phyloP scores from a whole-genome alignment of 2,113 vertebrate species.

The Notothenia coriiceps region DNA sequence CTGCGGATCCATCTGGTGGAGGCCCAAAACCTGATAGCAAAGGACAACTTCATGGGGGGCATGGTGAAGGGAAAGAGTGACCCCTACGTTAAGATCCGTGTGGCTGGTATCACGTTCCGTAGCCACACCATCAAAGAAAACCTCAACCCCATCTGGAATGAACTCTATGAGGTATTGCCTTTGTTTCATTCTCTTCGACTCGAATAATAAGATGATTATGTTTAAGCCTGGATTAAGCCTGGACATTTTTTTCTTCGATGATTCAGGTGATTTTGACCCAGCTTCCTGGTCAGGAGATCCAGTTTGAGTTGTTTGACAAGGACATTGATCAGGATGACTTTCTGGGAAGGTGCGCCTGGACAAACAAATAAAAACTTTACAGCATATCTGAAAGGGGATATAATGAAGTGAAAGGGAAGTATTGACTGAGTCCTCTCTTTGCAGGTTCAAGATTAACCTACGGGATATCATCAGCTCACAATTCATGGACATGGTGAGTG shows the following conservation, averaged over 20 bases:
- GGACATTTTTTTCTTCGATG: background rate
- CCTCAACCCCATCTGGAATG: slow-evolving; percentile 92
- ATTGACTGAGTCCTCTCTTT: slow-evolving; percentile 31
- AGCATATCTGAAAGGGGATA: background rate
- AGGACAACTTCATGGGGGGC: slow-evolving; percentile 93
- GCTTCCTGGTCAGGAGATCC: slow-evolving; percentile 91
- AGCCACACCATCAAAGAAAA: slow-evolving; percentile 92
- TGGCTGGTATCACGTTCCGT: slow-evolving; percentile 87
- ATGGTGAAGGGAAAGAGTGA: slow-evolving; percentile 94
- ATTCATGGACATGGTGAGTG: slow-evolving; percentile 88
- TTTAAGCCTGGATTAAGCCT: background rate
- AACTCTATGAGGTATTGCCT: slow-evolving; percentile 89
- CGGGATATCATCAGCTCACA: slow-evolving; percentile 85
- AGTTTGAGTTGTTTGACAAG: slow-evolving; percentile 92
- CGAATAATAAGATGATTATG: background rate
- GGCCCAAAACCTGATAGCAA: slow-evolving; percentile 91
- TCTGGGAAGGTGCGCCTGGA: slow-evolving; percentile 86
- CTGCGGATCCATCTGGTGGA: slow-evolving; percentile 91
- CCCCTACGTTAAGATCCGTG: slow-evolving; percentile 90
- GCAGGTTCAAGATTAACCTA: slow-evolving; percentile 89
- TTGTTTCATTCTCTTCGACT: background rate
- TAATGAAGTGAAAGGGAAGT: background rate
- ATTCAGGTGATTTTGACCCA: slow-evolving; percentile 88
- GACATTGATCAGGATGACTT: slow-evolving; percentile 94
- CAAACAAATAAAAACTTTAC: background rate